These are phyloP conservation scores for Sorex maritimensis DNA, from an alignment of 2,797 vertebrate genomes.

Conservation along the genomic window DNA sequence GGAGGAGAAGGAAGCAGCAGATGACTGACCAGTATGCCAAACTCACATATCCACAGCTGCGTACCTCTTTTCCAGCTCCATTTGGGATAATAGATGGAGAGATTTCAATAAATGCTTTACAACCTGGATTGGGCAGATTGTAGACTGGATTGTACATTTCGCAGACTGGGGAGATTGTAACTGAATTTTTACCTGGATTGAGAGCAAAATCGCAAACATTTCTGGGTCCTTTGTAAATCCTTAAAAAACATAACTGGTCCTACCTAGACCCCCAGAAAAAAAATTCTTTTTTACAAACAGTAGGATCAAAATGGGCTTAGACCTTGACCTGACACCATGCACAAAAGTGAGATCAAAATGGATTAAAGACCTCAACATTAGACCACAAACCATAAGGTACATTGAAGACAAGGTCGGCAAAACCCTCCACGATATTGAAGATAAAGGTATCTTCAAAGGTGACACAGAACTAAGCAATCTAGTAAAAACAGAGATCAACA, in stretches of 20 bases:
- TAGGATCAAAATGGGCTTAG: no score
- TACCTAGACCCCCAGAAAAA: slow-evolving; percentile 14
- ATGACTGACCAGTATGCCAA: background rate
- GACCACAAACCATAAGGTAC: no score
- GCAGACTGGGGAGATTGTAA: slow-evolving; percentile 48
- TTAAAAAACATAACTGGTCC: slow-evolving; percentile 65
- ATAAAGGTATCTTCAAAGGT: no score
- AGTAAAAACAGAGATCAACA: no score
- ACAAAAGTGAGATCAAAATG: no score
- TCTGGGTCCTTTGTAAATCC: slow-evolving; percentile 56
- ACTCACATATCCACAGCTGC: background rate
- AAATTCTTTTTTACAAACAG: background rate
- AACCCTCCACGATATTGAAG: no score
- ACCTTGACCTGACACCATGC: no score
- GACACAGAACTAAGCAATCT: no score
- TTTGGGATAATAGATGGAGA: background rate
- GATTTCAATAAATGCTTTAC: slow-evolving; percentile 50
- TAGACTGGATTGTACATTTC: background rate
- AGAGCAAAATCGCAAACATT: slow-evolving; percentile 66
- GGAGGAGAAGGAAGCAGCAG: background rate
- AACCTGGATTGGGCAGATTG: background rate
- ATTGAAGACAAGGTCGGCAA: no score
- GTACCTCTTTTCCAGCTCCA: background rate
- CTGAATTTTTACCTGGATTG: slow-evolving; percentile 64
- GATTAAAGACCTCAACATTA: no score